Conservation (phyloP, 2,113 vertebrate species). For the Coreoperca whiteheadi region DNA sequence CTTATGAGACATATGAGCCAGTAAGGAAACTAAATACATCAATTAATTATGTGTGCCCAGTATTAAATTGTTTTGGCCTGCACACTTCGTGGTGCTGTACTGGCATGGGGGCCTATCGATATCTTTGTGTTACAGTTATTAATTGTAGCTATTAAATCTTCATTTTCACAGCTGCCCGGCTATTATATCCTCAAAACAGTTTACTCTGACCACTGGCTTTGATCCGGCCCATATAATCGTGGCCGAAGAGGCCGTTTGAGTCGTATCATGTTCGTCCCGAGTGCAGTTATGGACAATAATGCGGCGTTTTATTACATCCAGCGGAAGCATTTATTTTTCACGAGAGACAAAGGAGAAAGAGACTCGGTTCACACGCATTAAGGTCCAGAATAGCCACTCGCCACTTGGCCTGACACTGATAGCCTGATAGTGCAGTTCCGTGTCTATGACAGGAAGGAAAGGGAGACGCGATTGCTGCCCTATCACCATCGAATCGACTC, state of each 20-base stretch:
- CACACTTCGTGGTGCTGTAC: constrained; percentile 60
- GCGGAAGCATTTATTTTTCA: constrained; percentile 85
- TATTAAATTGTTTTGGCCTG: constrained; percentile 58
- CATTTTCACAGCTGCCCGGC: constrained; percentile 81
- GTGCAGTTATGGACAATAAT: constrained; percentile 83
- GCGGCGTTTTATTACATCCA: constrained; percentile 84
- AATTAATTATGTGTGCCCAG: constrained; percentile 74
- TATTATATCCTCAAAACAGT: constrained; percentile 72
- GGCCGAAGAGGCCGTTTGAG: constrained; percentile 76
- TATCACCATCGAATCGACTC: constrained; percentile 58
- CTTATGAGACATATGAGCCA: constrained; percentile 66
- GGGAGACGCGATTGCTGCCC: constrained; percentile 47
- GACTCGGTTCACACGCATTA: constrained; percentile 45
- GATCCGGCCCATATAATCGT: constrained; percentile 78
- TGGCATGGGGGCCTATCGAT: constrained; percentile 70
- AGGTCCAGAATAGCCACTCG: constrained; percentile 50
- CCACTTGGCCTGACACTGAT: constrained; percentile 61
- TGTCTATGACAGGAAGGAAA: constrained; percentile 67
- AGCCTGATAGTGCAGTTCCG: constrained; percentile 33
- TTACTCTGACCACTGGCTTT: constrained; percentile 79
- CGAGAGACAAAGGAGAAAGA: constrained; percentile 77
- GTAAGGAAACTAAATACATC: constrained; percentile 74
- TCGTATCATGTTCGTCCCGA: constrained; percentile 81
- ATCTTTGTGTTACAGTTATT: constrained; percentile 80
- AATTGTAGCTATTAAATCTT: constrained; percentile 83